phyloP scores from a whole-genome alignment of 2,113 vertebrate genomes.

The Sylvilagus bachmani region DNA sequence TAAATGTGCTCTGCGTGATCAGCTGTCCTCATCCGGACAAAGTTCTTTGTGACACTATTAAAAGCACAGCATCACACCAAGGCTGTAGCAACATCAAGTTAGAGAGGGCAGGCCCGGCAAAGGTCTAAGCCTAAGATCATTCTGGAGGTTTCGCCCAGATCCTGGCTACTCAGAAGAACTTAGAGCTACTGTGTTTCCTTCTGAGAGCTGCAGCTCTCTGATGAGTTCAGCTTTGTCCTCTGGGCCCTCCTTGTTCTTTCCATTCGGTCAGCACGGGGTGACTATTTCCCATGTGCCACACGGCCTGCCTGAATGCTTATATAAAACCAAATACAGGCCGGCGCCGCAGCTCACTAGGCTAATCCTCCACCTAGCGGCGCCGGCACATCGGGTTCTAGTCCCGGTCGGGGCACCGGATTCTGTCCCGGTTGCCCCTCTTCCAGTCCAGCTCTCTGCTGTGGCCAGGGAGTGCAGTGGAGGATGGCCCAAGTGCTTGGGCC shows the following conservation, averaged over 20 bases:
- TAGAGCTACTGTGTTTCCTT: background rate
- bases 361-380: too few species aligned
- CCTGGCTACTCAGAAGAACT: background rate
- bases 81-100: background rate
- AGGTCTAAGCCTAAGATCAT: background rate
- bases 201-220: background rate
- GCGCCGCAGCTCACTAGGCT: too few species aligned
- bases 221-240: background rate
- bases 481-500: too few species aligned
- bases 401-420: too few species aligned
- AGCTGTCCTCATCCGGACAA: constrained; percentile 49
- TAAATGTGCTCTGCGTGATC: constrained; percentile 19
- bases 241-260: background rate
- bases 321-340: constrained; percentile 18
- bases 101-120: background rate
- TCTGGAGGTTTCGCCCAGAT: background rate
- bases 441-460: too few species aligned
- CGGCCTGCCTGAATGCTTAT: background rate
- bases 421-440: too few species aligned
- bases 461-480: too few species aligned
- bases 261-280: background rate
- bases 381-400: too few species aligned
- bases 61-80: background rate
- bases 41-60: constrained; percentile 40
- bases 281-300: background rate